Evolutionary conservation across 2,888 invertebrate species (phyloP).

Genomic region (Drosophila ustulata): DNA sequence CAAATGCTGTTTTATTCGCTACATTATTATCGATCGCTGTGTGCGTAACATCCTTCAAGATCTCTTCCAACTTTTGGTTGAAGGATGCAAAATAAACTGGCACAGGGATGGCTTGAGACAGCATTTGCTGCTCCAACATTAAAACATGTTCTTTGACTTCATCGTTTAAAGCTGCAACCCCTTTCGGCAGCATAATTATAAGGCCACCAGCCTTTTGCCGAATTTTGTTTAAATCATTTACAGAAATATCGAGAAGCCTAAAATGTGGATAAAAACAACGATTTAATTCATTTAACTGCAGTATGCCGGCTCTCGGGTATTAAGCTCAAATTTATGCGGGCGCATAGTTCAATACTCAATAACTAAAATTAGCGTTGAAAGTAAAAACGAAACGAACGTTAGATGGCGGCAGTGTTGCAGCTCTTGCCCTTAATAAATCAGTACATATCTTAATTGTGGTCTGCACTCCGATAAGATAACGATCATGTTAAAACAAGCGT

Average conservation of each 20-base stretch:
- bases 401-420: neutral
- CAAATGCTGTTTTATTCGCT: constrained; percentile 90
- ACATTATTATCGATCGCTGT: constrained; percentile 63
- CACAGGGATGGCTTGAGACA: constrained; percentile 91
- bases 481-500: neutral
- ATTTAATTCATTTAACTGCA: neutral
- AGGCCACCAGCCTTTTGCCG: constrained; percentile 93
- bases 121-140: constrained; percentile 92
- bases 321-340: neutral
- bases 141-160: constrained; percentile 92
- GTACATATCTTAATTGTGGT: neutral
- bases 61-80: constrained; percentile 90
- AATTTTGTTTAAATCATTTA: constrained; percentile 91
- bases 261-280: constrained; percentile 2
- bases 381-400: neutral
- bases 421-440: neutral
- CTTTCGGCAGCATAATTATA: constrained; percentile 92
- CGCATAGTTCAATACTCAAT: neutral
- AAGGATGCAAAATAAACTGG: constrained; percentile 95
- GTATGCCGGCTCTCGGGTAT: neutral
- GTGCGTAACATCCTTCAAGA: constrained; percentile 90
- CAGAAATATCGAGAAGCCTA: constrained; percentile 90
- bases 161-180: constrained; percentile 87
- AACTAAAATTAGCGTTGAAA: constrained; percentile 4
- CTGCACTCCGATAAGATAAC: neutral